Base-by-base conservation (phyloP, 2,113 vertebrate species). In the Brachypodius melanocephalos region DNA sequence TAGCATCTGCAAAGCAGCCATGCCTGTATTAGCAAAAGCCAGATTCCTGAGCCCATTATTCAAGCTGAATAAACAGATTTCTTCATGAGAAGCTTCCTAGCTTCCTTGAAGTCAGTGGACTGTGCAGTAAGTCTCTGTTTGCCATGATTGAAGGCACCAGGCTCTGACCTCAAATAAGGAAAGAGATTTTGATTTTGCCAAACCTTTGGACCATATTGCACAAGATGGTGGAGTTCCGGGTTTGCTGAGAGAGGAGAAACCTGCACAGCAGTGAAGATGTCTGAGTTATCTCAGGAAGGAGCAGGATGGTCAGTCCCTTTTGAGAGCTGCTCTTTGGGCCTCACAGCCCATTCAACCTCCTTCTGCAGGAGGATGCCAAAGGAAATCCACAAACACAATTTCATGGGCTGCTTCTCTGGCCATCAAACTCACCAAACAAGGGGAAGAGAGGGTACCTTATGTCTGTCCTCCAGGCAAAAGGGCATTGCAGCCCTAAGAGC, bases 41-140 rank as follows among this genome's bases (percentile, higher is more conserved):
- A 88, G 43, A 32, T 32, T 91, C 55, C 49, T 66, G n/a, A 59
- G n/a, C 51, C 21, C 40, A 93, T 93, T 83, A 91, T 94, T 93
- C 49, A 91, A 55, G 32, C 63, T 88, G 72, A 95, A 91, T 85
- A 95, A 96, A 93, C 32, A 96, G 51, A 86, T 97, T 97, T 98
- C 96, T 97, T 97, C 93, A 76, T 74, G 55, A 91, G 62, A 94
- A 86, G 90, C 90, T 95, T 96, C 93, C 93, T 94, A 88, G 89
- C 90, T 96, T 97, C 94, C 94, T 94, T 96, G 88, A 96, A 95
- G 86, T 74, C 90, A 96, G 75, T 71, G 85, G 79, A 94, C 85
- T 97, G 91, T 96, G 75, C 49, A 94, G 75, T 48, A 69, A 74
- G 82, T 71, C 48, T 89, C 48, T 65, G n/a, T 74, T 93, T 67